Percentiles rank a stretch among this genome's conserved stretches.
Conservation (phyloP, 2,888 invertebrate species). For the Yponomeuta sedellus region DNA sequence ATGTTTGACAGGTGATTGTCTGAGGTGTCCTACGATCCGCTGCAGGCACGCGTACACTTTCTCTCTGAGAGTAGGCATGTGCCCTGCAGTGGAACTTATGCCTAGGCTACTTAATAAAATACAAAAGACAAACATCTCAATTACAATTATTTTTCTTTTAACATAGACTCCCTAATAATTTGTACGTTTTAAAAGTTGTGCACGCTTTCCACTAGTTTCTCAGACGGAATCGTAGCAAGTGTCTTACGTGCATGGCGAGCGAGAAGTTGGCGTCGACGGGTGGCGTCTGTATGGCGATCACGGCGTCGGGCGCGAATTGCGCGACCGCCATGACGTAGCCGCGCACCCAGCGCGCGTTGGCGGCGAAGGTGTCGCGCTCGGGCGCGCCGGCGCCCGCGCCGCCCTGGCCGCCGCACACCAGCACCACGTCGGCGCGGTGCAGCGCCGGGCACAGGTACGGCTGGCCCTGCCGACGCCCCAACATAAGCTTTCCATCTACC, state of each 20-base stretch:
- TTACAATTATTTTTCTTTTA: no score
- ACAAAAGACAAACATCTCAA: no score
- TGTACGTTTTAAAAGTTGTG: no score
- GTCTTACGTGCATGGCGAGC: constrained; percentile 52
- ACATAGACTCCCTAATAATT: no score
- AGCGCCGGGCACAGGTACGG: constrained; percentile 31
- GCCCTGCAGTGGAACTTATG: no score
- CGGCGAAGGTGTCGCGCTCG: constrained; percentile 57
- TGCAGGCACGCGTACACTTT: no score
- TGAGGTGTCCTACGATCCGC: no score
- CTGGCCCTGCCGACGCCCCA: constrained; percentile 40
- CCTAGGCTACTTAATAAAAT: no score
- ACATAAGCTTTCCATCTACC: no score
- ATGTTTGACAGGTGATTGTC: no score
- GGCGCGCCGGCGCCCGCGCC: constrained; percentile 45
- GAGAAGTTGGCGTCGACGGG: constrained; percentile 65
- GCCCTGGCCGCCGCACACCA: constrained; percentile 60
- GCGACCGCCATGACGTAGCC: constrained; percentile 47
- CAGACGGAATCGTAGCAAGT: constrained; percentile 7
- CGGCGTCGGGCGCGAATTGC: constrained; percentile 54
- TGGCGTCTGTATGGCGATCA: constrained; percentile 60
- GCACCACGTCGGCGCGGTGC: constrained; percentile 50
- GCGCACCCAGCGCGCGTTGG: constrained; percentile 56
- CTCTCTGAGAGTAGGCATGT: no score
- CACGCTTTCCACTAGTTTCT: no score